These are phyloP conservation scores for Dynastes hyllus DNA, from an alignment of 2,888 invertebrate species.

Conservation along the genomic window DNA sequence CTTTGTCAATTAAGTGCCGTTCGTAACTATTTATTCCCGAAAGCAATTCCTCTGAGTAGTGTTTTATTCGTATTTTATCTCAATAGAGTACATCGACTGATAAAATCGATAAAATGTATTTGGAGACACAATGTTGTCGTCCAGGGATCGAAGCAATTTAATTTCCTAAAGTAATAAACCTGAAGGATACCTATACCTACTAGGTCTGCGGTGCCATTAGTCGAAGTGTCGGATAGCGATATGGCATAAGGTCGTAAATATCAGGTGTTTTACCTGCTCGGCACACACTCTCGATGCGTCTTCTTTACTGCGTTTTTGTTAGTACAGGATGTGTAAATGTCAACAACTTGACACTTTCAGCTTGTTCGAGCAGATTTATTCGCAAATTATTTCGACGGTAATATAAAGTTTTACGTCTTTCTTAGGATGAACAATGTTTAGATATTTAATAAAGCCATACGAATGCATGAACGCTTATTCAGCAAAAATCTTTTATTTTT, in stretches of 20 bases:
- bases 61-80: constrained; percentile 39
- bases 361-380: constrained; percentile 65
- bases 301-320: constrained; percentile 63
- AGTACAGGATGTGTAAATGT: constrained; percentile 65
- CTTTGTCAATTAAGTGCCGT: not conserved
- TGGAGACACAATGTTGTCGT: constrained; percentile 44
- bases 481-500: not conserved
- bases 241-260: constrained; percentile 62
- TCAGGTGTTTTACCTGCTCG: constrained; percentile 61
- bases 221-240: constrained; percentile 59
- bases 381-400: constrained; percentile 63
- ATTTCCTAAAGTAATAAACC: constrained; percentile 56
- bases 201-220: constrained; percentile 57
- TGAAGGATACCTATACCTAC: constrained; percentile 48
- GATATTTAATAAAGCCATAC: constrained; percentile 35
- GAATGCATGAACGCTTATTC: not conserved
- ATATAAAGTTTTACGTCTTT: constrained; percentile 58
- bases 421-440: constrained; percentile 33
- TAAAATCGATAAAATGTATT: constrained; percentile 46
- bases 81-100: constrained; percentile 23
- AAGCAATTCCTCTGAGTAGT: constrained; percentile 37
- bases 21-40: not conserved
- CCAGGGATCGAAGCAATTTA: constrained; percentile 46
- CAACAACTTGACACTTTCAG: constrained; percentile 63
- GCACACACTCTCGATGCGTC: constrained; percentile 60